Conservation (phyloP, 2,888 invertebrate genomes). For the Drosophila basisetae region DNA sequence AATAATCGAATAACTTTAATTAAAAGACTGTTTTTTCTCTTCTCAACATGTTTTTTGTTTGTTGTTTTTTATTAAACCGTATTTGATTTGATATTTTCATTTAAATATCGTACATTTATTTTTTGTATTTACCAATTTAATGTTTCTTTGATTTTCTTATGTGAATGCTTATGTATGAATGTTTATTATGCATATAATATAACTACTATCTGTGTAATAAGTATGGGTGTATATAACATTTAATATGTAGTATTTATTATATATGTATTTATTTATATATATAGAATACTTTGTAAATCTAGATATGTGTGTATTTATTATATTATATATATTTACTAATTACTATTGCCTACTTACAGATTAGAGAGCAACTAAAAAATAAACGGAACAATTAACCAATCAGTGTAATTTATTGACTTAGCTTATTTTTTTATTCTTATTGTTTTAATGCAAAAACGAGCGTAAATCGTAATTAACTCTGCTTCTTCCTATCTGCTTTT, state of each 20-base stretch:
- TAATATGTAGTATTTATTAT: constrained; percentile 34
- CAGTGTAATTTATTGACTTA: constrained; percentile 37
- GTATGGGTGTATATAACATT: constrained; percentile 42
- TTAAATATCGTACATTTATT: constrained; percentile 41
- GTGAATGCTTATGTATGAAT: constrained; percentile 29
- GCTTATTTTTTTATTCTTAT: constrained; percentile 4
- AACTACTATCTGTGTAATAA: constrained; percentile 36
- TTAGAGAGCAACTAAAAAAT: constrained; percentile 31
- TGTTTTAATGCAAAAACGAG: constrained; percentile 9
- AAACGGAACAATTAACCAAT: constrained; percentile 60
- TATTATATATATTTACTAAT: constrained; percentile 14
- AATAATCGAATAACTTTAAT: background rate
- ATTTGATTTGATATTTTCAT: constrained; percentile 32
- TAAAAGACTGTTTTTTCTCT: constrained; percentile 14
- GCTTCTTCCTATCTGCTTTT: background rate
- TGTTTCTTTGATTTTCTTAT: constrained; percentile 16
- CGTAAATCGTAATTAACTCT: constrained; percentile 2
- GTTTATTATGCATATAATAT: constrained; percentile 24
- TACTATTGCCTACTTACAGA: constrained; percentile 35
- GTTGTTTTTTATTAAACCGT: constrained; percentile 40
- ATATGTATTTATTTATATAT: constrained; percentile 25
- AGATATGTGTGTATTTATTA: constrained; percentile 17
- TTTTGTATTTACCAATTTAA: constrained; percentile 28
- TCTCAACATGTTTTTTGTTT: constrained; percentile 41
- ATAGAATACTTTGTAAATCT: constrained; percentile 32